Evolutionary conservation across 1,140 invertebrate species (phyloP).

Genomic region (Ceratina australensis): DNA sequence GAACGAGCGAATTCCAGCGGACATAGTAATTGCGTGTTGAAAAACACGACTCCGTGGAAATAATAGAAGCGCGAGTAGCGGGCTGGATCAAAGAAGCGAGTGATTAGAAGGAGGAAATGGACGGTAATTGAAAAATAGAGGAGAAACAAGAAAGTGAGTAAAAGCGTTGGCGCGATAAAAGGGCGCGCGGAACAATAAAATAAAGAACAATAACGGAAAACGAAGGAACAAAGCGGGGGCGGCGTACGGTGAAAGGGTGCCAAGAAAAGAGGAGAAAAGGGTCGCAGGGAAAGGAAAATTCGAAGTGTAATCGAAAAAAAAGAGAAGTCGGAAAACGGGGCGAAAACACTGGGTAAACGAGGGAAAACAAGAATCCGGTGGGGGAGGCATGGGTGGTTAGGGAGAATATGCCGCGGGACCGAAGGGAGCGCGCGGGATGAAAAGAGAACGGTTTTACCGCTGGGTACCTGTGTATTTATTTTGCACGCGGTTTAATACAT

Average conservation of each 20-base stretch:
- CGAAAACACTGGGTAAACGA: background rate
- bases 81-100: background rate
- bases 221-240: background rate
- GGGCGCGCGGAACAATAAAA: background rate
- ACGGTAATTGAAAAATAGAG: background rate
- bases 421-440: no score
- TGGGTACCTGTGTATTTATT: conserved; percentile 38
- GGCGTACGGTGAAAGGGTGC: background rate
- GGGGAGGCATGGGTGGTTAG: background rate
- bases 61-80: background rate
- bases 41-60: no score
- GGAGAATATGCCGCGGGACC: background rate
- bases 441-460: no score
- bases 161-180: no score
- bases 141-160: background rate
- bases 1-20: no score
- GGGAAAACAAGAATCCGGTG: background rate
- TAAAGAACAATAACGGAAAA: background rate
- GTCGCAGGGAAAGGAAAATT: background rate
- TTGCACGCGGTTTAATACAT: conserved; percentile 60
- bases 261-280: background rate
- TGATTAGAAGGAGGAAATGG: background rate
- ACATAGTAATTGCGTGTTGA: no score
- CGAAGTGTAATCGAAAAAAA: background rate
- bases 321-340: background rate